Evolutionary conservation across 2,113 vertebrate genomes (phyloP).

Genomic region (Myotis davidii): DNA sequence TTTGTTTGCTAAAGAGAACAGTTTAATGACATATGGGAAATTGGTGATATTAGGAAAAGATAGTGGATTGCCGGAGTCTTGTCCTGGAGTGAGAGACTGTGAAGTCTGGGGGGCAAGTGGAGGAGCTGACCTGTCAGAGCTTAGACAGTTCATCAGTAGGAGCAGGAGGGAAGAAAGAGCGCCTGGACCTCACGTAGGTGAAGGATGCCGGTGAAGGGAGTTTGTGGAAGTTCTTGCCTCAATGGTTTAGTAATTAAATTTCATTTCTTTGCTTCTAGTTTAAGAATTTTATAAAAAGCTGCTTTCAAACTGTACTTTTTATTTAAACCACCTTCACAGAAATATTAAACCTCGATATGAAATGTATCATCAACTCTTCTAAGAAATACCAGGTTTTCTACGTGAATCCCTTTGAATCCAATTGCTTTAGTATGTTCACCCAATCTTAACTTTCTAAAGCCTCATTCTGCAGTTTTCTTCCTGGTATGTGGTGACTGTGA

Average conservation of each 20-base stretch:
- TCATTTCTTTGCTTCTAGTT: neutral
- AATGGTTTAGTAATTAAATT: slow-evolving; percentile 11
- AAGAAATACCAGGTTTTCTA: slow-evolving; percentile 64
- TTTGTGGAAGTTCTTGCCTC: neutral
- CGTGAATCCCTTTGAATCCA: slow-evolving; percentile 60
- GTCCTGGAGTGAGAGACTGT: neutral
- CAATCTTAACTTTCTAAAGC: slow-evolving; percentile 62
- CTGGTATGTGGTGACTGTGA: slow-evolving; percentile 31
- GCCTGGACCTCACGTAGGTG: no score
- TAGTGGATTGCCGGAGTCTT: neutral
- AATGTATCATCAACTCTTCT: slow-evolving; percentile 44
- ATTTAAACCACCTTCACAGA: slow-evolving; percentile 50
- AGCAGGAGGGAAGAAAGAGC: no score
- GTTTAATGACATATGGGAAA: neutral
- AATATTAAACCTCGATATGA: slow-evolving; percentile 56
- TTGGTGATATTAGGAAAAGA: neutral
- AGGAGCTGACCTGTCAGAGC: neutral
- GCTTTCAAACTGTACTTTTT: slow-evolving; percentile 19
- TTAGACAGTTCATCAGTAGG: accelerated
- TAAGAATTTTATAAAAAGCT: slow-evolving; percentile 29
- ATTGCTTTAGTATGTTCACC: slow-evolving; percentile 61
- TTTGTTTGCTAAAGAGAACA: slow-evolving; percentile 5
- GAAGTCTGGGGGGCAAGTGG: neutral
- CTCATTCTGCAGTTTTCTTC: slow-evolving; percentile 68
- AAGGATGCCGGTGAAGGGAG: neutral